These are phyloP conservation scores for Lithodes maja DNA, from an alignment of 2,888 invertebrate species.

Conservation along the genomic window DNA sequence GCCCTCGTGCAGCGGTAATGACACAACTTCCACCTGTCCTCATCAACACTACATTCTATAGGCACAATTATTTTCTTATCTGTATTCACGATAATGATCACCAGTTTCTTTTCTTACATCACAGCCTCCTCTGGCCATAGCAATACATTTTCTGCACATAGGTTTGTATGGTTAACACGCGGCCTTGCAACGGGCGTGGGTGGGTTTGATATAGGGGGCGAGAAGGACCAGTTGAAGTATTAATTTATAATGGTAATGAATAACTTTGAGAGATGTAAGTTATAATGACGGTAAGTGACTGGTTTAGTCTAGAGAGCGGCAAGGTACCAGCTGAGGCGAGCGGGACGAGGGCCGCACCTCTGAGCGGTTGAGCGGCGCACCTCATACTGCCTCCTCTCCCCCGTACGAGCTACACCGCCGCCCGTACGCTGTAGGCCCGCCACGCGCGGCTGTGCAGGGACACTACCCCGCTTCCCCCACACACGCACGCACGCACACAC, in stretches of 20 bases:
- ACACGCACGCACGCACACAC: slow-evolving; percentile 41
- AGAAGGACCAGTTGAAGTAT: not conserved
- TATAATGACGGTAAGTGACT: not conserved
- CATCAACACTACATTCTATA: not conserved
- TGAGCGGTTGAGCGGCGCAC: slow-evolving; percentile 59
- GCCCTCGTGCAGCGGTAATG: not conserved
- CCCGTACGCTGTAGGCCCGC: slow-evolving; percentile 62
- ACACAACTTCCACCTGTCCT: slow-evolving; percentile 3
- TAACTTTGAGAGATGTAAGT: slow-evolving; percentile 1
- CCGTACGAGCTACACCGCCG: slow-evolving; percentile 47
- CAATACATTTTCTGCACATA: not conserved
- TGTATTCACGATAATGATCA: not conserved
- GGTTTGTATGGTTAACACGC: not conserved
- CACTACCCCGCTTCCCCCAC: slow-evolving; percentile 54
- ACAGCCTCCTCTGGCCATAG: not conserved
- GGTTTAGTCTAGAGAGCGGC: not conserved
- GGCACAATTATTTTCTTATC: not conserved
- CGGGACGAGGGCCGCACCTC: slow-evolving; percentile 53
- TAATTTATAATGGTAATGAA: not conserved
- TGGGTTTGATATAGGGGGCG: not conserved
- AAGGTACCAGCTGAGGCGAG: slow-evolving; percentile 31
- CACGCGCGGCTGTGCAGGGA: slow-evolving; percentile 60
- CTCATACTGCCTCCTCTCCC: slow-evolving; percentile 55
- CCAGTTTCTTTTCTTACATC: not conserved
- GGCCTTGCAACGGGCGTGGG: not conserved